phyloP scores from a whole-genome alignment of 2,888 invertebrate genomes.

The Scrobipalpa costella region DNA sequence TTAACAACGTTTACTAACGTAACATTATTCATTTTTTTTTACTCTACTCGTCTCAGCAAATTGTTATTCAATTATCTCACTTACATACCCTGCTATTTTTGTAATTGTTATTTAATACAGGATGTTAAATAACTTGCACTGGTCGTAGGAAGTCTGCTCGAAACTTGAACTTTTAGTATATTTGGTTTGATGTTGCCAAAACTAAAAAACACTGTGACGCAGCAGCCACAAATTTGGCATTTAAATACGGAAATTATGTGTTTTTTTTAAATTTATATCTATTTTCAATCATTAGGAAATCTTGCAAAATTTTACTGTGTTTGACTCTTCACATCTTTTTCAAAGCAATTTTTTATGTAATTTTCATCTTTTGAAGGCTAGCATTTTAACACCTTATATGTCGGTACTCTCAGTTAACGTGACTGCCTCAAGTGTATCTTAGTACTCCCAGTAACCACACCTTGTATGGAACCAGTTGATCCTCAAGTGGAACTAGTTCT shows the following conservation, averaged over 20 bases:
- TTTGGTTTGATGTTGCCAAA: too few species aligned
- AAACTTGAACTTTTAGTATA: background rate
- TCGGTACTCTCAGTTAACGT: background rate
- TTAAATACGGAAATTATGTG: too few species aligned
- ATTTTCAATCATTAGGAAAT: too few species aligned
- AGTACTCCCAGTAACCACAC: background rate
- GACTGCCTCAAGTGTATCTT: constrained; percentile 8
- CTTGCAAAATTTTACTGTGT: too few species aligned
- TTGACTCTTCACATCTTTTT: too few species aligned
- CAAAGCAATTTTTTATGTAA: too few species aligned
- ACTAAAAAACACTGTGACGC: too few species aligned
- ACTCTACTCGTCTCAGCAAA: background rate
- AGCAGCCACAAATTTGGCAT: too few species aligned
- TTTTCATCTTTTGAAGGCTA: too few species aligned
- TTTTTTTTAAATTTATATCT: too few species aligned
- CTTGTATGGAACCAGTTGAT: constrained; percentile 2
- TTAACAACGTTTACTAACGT: background rate
- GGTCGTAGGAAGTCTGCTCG: background rate
- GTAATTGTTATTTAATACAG: background rate
- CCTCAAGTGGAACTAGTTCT: background rate
- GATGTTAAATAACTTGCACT: background rate
- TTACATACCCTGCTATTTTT: constrained; percentile 1
- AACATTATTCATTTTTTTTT: constrained; percentile 3
- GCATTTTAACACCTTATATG: background rate
- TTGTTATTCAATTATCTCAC: constrained; percentile 13